A percentile compares a stretch with the other conserved stretches of the same genome.
phyloP scores from a whole-genome alignment of 1,140 invertebrate species.

The Heliconius hermathena region DNA sequence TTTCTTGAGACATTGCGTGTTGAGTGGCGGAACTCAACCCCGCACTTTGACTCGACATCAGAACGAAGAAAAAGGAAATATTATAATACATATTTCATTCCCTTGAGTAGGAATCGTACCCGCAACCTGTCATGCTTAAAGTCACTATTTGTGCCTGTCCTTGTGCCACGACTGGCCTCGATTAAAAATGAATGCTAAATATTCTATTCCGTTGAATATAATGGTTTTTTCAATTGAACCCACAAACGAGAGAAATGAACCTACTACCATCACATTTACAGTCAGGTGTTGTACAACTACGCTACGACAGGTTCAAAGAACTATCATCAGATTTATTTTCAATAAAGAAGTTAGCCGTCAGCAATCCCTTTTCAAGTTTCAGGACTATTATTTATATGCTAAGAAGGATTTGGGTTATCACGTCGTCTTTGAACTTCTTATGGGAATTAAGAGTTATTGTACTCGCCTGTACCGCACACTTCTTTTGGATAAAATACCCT shows the following conservation, averaged over 20 bases:
- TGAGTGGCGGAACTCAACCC: not conserved
- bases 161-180: too few species aligned
- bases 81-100: too few species aligned
- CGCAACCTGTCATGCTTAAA: too few species aligned
- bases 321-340: not conserved
- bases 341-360: not conserved
- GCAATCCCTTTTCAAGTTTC: slow-evolving; percentile 20
- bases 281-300: not conserved
- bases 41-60: not conserved
- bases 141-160: too few species aligned
- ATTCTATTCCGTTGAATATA: too few species aligned
- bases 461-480: not conserved
- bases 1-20: not conserved
- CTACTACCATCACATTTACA: too few species aligned
- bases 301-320: not conserved
- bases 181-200: too few species aligned
- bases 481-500: not conserved
- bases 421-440: not conserved
- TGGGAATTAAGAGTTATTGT: slow-evolving; percentile 4
- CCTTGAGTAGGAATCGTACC: too few species aligned
- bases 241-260: too few species aligned
- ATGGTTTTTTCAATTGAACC: too few species aligned
- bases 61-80: too few species aligned
- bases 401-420: slow-evolving; percentile 11
- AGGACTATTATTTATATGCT: slow-evolving; percentile 27